Conservation (phyloP, 2,797 vertebrate species). For the Zenarchopterus dispar region DNA sequence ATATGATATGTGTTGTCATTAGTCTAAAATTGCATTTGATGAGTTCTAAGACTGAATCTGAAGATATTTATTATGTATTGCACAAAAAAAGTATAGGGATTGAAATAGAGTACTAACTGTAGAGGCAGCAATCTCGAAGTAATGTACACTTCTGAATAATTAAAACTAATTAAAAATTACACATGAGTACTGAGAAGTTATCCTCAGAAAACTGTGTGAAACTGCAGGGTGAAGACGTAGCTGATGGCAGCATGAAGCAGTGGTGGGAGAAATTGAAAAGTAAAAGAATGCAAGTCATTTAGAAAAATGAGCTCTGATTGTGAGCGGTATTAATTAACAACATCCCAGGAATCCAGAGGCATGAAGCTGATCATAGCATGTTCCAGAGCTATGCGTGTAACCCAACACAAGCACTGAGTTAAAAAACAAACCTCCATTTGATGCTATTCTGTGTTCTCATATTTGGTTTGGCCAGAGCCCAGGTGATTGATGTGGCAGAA, state of each 20-base stretch:
- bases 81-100: no score
- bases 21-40: no score
- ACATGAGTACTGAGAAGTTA: no score
- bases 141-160: no score
- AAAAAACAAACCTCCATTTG: constrained; percentile 66
- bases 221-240: no score
- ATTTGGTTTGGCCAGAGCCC: constrained; percentile 71
- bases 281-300: constrained; percentile 45
- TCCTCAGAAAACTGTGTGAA: no score
- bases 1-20: no score
- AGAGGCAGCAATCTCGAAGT: no score
- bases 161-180: no score
- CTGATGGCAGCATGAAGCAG: background rate
- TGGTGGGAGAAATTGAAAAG: background rate
- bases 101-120: no score
- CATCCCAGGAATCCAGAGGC: constrained; percentile 69
- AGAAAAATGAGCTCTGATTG: constrained; percentile 64
- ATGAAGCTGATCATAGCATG: constrained; percentile 64
- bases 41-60: no score
- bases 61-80: no score
- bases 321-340: constrained; percentile 74
- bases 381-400: constrained; percentile 52
- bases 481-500: constrained; percentile 77
- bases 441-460: constrained; percentile 67
- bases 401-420: constrained; percentile 53